These are phyloP conservation scores for Drosophila melanosoma DNA, from an alignment of 2,888 invertebrate species.

Conservation along the genomic window DNA sequence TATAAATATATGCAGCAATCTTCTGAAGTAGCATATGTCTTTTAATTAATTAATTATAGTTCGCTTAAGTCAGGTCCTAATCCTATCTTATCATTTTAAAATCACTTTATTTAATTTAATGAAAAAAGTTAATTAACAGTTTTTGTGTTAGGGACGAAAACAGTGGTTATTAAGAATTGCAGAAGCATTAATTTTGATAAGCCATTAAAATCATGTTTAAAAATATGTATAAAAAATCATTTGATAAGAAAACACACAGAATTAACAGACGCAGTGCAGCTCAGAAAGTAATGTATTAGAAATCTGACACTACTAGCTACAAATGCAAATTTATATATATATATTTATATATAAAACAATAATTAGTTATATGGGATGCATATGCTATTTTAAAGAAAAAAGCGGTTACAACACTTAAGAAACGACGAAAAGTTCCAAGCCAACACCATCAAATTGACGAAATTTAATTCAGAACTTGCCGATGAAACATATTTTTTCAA, in stretches of 20 bases:
- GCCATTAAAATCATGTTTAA: background rate
- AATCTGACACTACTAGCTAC: constrained; percentile 40
- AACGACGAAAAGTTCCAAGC: background rate
- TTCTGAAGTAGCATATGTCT: background rate
- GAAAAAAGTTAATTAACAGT: background rate
- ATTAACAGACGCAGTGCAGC: background rate
- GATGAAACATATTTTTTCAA: background rate
- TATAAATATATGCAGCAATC: background rate
- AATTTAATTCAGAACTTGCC: background rate
- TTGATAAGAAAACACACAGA: constrained; percentile 6
- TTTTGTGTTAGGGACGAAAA: background rate
- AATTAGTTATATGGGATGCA: background rate
- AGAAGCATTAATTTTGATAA: background rate
- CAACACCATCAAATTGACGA: background rate
- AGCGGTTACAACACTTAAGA: background rate
- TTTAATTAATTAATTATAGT: background rate
- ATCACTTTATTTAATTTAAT: background rate
- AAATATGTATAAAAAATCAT: background rate
- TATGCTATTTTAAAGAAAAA: background rate
- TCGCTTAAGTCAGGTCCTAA: too few species aligned
- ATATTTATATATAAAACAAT: background rate
- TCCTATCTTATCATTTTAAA: background rate
- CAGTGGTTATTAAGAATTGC: background rate
- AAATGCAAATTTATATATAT: background rate
- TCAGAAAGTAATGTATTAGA: constrained; percentile 46